Conservation (phyloP, 2,113 vertebrate species). For the Uria lomvia region DNA sequence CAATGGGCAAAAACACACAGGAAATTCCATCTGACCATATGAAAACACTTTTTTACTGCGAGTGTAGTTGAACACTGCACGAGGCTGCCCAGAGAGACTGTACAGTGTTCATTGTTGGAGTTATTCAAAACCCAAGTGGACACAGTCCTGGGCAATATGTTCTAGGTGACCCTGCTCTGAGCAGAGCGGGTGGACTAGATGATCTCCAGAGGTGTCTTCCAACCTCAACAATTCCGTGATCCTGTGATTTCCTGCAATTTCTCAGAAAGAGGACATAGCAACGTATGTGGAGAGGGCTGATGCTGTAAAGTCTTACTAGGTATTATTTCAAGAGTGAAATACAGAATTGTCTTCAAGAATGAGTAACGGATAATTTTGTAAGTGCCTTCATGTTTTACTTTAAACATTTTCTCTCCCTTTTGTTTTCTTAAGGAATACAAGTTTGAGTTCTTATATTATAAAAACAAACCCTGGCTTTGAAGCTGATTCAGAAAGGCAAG, state of each 20-base stretch:
- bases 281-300: neutral
- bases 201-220: neutral
- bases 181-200: neutral
- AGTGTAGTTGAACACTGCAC: neutral
- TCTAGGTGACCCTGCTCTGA: neutral
- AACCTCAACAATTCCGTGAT: neutral
- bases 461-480: neutral
- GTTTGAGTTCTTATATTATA: neutral
- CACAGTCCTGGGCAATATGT: neutral
- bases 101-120: neutral
- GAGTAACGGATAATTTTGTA: neutral
- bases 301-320: neutral
- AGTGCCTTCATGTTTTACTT: neutral
- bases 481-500: neutral
- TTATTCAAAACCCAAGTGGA: neutral
- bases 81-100: neutral
- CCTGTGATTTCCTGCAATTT: neutral
- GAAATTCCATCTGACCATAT: neutral
- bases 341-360: neutral
- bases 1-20: constrained; percentile 15
- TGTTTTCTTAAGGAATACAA: neutral
- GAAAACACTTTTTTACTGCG: neutral
- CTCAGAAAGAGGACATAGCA: neutral
- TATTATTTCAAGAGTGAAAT: neutral
- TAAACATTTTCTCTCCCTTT: neutral